phyloP scores from a whole-genome alignment of 2,888 invertebrate genomes.

The Pseudanteris insignis region DNA sequence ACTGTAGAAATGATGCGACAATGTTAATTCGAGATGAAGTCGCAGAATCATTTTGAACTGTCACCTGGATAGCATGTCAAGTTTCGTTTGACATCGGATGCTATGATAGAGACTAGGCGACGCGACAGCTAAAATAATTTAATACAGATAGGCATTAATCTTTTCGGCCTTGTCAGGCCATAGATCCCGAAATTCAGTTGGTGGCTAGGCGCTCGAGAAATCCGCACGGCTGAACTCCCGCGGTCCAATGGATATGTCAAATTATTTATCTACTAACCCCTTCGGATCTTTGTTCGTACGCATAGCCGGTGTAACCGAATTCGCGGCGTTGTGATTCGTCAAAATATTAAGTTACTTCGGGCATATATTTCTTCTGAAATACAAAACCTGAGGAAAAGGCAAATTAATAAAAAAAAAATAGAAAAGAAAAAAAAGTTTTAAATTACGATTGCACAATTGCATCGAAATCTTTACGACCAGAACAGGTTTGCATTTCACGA shows the following conservation, averaged over 20 bases:
- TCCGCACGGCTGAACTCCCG: constrained; percentile 30
- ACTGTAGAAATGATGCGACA: not conserved
- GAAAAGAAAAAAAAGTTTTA: too few relatives aligned
- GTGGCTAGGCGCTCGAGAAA: constrained; percentile 21
- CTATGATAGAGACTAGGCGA: constrained; percentile 12
- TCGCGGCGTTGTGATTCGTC: constrained; percentile 12
- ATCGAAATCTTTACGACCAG: too few relatives aligned
- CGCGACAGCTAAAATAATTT: constrained; percentile 13
- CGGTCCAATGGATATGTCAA: constrained; percentile 35
- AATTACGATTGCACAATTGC: too few relatives aligned
- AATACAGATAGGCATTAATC: constrained; percentile 36
- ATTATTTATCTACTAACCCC: constrained; percentile 37
- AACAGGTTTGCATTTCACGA: too few relatives aligned
- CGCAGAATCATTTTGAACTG: constrained; percentile 16
- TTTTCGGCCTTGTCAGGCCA: constrained; percentile 19
- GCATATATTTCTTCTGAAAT: not conserved
- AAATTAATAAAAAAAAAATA: too few relatives aligned
- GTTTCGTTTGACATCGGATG: constrained; percentile 17
- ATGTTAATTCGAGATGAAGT: constrained; percentile 3
- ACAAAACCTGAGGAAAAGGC: too few relatives aligned
- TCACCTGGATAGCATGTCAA: constrained; percentile 24
- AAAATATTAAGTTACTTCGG: constrained; percentile 7
- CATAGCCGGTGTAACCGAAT: constrained; percentile 5
- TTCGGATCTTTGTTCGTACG: constrained; percentile 7
- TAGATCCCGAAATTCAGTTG: constrained; percentile 33